A percentile compares a stretch with the other conserved stretches of the same genome.
These are phyloP conservation scores for Larimichthys polyactis DNA, from an alignment of 2,113 vertebrate species.

Conservation along the genomic window DNA sequence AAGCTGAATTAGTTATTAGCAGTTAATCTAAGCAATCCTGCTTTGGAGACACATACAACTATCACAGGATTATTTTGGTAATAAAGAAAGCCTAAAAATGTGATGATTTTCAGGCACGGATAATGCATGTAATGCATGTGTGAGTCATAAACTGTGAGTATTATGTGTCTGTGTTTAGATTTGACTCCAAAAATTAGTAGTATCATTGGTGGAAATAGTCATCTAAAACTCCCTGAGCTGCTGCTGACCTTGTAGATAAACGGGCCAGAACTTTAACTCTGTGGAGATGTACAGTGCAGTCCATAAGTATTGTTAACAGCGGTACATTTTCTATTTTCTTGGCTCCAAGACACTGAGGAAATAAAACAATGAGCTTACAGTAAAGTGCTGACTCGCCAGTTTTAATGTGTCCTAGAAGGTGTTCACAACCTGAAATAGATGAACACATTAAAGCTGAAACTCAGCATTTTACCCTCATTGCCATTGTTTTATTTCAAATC, in stretches of 20 bases:
- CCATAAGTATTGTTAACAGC: background rate
- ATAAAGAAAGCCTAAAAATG: background rate
- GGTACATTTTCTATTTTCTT: background rate
- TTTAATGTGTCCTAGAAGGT: background rate
- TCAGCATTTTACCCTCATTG: background rate
- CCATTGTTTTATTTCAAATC: slow-evolving; percentile 7
- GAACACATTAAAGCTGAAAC: background rate
- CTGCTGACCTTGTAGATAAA: background rate
- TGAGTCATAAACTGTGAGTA: background rate
- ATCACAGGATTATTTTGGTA: background rate
- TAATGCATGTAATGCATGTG: too few species aligned
- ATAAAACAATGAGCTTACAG: background rate
- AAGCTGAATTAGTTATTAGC: background rate
- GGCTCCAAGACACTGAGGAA: background rate
- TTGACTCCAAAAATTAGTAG: background rate
- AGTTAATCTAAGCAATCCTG: background rate
- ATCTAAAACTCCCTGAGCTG: background rate
- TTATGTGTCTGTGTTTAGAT: background rate
- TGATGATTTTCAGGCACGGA: background rate
- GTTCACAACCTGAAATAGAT: background rate
- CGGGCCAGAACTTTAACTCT: background rate
- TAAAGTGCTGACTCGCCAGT: background rate
- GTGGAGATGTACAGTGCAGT: background rate
- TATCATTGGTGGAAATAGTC: too few species aligned
- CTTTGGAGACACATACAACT: background rate